A percentile compares a stretch with the other conserved stretches of the same genome.
These are phyloP conservation scores for Drosophila aldrichi DNA, from an alignment of 2,888 invertebrate genomes.

Conservation along the genomic window DNA sequence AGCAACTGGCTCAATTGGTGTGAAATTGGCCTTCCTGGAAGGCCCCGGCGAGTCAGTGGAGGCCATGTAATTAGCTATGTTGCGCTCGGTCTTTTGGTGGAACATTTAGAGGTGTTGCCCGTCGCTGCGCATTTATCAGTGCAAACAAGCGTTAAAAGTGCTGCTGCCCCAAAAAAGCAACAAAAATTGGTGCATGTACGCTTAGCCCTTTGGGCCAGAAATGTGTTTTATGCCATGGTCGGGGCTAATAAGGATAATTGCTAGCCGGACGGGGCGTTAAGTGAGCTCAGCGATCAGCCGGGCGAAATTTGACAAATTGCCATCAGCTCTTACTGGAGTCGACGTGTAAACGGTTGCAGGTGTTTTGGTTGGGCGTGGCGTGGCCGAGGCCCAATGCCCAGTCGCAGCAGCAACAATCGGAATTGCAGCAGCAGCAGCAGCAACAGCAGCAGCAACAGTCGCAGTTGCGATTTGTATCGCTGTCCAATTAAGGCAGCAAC, in stretches of 20 bases:
- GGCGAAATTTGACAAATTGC: constrained; percentile 75
- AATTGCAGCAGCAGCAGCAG: constrained; percentile 15
- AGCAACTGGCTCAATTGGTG: constrained; percentile 62
- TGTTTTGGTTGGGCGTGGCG: constrained; percentile 73
- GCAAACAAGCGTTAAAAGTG: constrained; percentile 74
- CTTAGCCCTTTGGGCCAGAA: constrained; percentile 58
- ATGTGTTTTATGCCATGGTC: constrained; percentile 61
- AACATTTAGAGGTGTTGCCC: constrained; percentile 55
- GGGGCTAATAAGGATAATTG: constrained; percentile 76
- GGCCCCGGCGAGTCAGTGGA: constrained; percentile 5
- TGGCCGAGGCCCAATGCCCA: constrained; percentile 32
- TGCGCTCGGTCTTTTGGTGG: constrained; percentile 22
- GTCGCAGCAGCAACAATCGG: constrained; percentile 19
- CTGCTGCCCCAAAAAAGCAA: constrained; percentile 47
- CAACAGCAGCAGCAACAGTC: constrained; percentile 19
- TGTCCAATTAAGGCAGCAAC: constrained; percentile 76
- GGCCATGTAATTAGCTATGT: constrained; percentile 67
- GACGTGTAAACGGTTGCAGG: constrained; percentile 79
- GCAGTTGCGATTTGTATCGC: constrained; percentile 72
- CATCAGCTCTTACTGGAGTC: constrained; percentile 62
- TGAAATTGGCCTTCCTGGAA: constrained; percentile 78
- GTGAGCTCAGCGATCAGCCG: constrained; percentile 41
- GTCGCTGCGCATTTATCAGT: constrained; percentile 74
- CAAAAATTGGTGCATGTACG: constrained; percentile 36
- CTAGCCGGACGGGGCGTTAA: constrained; percentile 67